Conservation (phyloP, 1,140 invertebrate genomes). For the Diorhabda sublineata region DNA sequence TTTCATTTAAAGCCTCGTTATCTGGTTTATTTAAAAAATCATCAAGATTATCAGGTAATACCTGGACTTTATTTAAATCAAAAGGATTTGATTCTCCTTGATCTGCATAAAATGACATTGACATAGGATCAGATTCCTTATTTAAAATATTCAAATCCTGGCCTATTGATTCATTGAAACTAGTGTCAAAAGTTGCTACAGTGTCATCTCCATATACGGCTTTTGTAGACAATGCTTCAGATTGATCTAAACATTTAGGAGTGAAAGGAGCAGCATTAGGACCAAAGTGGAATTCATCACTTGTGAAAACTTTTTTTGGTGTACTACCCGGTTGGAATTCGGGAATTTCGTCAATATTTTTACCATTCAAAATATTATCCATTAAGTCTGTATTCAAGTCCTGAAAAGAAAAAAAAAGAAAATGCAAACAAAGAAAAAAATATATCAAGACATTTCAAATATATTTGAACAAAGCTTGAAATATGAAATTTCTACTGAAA, state of each 20-base stretch:
- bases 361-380: slow-evolving; percentile 43
- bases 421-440: not conserved
- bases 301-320: slow-evolving; percentile 22
- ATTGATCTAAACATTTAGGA: slow-evolving; percentile 48
- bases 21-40: slow-evolving; percentile 45
- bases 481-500: not conserved
- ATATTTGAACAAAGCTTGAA: no score
- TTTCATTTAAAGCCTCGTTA: slow-evolving; percentile 27
- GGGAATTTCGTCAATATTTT: slow-evolving; percentile 43
- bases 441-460: no score
- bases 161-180: slow-evolving; percentile 25
- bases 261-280: slow-evolving; percentile 38
- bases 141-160: slow-evolving; percentile 14
- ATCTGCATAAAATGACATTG: slow-evolving; percentile 64
- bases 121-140: slow-evolving; percentile 59
- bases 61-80: slow-evolving; percentile 57
- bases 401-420: slow-evolving; percentile 30
- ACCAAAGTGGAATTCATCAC: slow-evolving; percentile 45
- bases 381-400: slow-evolving; percentile 37
- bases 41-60: slow-evolving; percentile 56
- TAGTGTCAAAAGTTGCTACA: slow-evolving; percentile 24
- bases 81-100: slow-evolving; percentile 52
- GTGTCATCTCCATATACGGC: slow-evolving; percentile 53
- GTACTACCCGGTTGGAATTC: slow-evolving; percentile 41
- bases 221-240: slow-evolving; percentile 51